Evolutionary conservation across 2,797 vertebrate genomes (phyloP).

Genomic region (Odontamblyopus rebecca): DNA sequence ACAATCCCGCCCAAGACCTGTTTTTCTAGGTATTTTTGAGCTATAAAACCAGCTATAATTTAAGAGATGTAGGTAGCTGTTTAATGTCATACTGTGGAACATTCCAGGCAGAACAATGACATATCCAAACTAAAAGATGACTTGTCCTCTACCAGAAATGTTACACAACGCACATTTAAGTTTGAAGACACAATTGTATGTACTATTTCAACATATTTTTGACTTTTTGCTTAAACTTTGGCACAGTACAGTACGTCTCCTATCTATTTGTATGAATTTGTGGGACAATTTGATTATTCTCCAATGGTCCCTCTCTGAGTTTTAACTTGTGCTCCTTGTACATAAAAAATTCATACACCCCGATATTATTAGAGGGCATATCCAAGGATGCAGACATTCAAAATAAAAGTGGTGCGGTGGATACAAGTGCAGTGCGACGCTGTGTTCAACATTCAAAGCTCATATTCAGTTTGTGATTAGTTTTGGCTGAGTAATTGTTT

Average conservation of each 20-base stretch:
- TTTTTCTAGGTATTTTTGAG: no score
- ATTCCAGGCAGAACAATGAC: no score
- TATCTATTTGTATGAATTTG: neutral
- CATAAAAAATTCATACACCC: slow-evolving; percentile 32
- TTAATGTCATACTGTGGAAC: no score
- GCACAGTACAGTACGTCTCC: neutral
- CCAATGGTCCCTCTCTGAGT: slow-evolving; percentile 50
- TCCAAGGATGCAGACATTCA: slow-evolving; percentile 25
- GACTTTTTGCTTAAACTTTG: neutral
- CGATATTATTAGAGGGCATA: slow-evolving; percentile 27
- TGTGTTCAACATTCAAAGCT: slow-evolving; percentile 38
- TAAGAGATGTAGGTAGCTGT: no score
- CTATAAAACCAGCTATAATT: no score
- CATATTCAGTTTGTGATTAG: slow-evolving; percentile 48
- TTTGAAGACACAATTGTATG: no score
- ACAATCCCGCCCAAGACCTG: no score
- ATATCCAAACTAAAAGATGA: no score
- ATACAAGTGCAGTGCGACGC: slow-evolving; percentile 32
- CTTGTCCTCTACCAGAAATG: no score
- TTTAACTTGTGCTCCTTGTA: slow-evolving; percentile 64
- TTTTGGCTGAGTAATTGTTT: slow-evolving; percentile 29
- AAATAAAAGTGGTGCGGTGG: slow-evolving; percentile 33
- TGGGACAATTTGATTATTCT: slow-evolving; percentile 22
- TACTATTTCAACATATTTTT: neutral
- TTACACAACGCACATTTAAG: no score